A percentile compares a stretch with the other conserved stretches of the same genome.
These are phyloP conservation scores for Crocallis elinguaria DNA, from an alignment of 2,888 invertebrate genomes.

Conservation along the genomic window DNA sequence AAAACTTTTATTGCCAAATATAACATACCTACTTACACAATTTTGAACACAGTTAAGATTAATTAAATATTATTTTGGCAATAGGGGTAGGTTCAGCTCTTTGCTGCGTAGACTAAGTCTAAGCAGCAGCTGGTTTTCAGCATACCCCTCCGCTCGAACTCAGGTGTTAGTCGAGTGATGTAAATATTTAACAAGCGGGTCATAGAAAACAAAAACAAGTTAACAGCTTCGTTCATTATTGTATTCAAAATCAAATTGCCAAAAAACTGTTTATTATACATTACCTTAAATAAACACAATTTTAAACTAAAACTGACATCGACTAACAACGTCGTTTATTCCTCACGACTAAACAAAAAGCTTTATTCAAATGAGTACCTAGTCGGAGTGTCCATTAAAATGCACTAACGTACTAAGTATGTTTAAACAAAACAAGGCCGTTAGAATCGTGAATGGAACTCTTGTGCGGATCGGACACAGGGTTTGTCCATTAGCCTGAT, in stretches of 20 bases:
- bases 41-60: no score
- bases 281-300: not conserved
- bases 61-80: no score
- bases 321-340: not conserved
- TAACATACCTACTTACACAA: no score
- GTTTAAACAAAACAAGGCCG: constrained; percentile 67
- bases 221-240: no score
- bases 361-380: constrained; percentile 37
- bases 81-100: no score
- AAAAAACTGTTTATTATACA: not conserved
- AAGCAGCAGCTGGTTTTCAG: no score
- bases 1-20: no score
- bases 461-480: constrained; percentile 69
- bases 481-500: constrained; percentile 80
- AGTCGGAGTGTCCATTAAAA: constrained; percentile 39
- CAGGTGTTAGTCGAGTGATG: no score
- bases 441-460: constrained; percentile 68
- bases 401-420: constrained; percentile 58
- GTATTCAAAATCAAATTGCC: not conserved
- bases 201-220: no score
- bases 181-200: no score
- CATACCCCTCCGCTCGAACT: no score
- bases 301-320: not conserved
- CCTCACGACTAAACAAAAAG: constrained; percentile 15
- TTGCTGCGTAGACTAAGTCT: no score